Evolutionary conservation across 2,888 invertebrate genomes (phyloP), one percentile per base, ranked within the genome.

Genomic region (Microplitis manilae): DNA sequence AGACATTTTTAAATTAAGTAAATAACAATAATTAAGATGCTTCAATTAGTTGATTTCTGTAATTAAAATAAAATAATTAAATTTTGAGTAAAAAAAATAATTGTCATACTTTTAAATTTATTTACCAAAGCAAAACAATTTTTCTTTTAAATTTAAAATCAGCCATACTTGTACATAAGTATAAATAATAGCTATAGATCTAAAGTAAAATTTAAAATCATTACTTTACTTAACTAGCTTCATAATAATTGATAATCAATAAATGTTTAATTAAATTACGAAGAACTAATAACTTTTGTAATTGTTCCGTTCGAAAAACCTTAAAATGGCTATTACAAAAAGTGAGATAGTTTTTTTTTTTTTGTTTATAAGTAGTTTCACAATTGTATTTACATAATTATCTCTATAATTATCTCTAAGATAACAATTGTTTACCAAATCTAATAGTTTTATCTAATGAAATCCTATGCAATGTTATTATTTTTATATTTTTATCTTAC

Each of bases 341-440:
- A 9, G 40, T 30, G 30, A 61, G 60, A 30, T 59, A 60, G 13
- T 60, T 9, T 13, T 60, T 30, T 8, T 59, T 30, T 9, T 13
- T 60, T 30, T 8, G 38, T 30, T 8, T 59, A 30, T 70, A 60
- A 30, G 30, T 60, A 60, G 59, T 70, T 61, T 62, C 39, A 72
- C 5, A 40, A 60, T 30, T 62, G 40, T 72, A 72, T 72, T 72
- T 72, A 72, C 62, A 72, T 38, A 72, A 40, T 72, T 62, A 70
- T n/a, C 20, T 30, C 69, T 70, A 30, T 59, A 8, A 17, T 62
- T 61, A 30, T 30, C 30, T 0, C 2, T 30, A 61, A 62, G 39
- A 60, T 72, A 72, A 62, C 71, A 60, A 70, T 70, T 38, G 62
- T 38, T 72, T 72, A 72, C 62, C 62, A 72, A 72, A 72, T 61